Evolutionary conservation across 2,797 vertebrate genomes (phyloP), one percentile per base, ranked within the genome.

Genomic region (Mormyrus hasselquistii): DNA sequence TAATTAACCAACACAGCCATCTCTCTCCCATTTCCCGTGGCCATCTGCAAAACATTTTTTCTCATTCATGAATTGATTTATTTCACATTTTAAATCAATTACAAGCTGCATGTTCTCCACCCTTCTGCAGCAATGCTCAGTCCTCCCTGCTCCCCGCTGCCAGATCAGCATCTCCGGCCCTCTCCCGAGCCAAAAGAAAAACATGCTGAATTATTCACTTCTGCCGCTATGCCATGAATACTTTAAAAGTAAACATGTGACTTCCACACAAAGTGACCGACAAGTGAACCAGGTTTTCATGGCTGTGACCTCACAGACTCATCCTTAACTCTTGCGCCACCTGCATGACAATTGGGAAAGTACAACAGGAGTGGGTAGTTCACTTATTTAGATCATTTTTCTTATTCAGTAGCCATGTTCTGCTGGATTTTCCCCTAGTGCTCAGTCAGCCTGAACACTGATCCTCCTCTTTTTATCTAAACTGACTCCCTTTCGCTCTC

Each of bases 201-300:
- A 53, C 49, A 55, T 22, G 12, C 84, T 86, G 84, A 53, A 86
- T 86, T 86, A 86, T 86, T 86, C 50, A 86, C 50, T 9, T 53
- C 22, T 34, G 49, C 4, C 29, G 2, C 10, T 52, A 10, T 55
- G 84, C n/a, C 49, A 16, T 86, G 49, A 86, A 86, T 86, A 16
- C 52, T 53, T 86, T 76, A 76, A 76, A 76, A 5, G 34, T 12
- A 19, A 76, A 76, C 69, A 41, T 41, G 69, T 76, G 69, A 41
- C 69, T 76, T 76, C 34, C 69, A 38, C 69, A 14, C 69, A 38
- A 41, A 76, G 34, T 38, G 29, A 16, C 69, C 69, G 12, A 2
- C 69, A 65, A 76, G 34, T 41, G 69, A 76, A 34, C 69, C 14
- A 19, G 69, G 69, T 38, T 76, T 41, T 34, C 69, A 76, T 76